Percentiles rank a stretch among this genome's conserved stretches.
phyloP scores from a whole-genome alignment of 2,797 vertebrate genomes.

The Thamnophis elegans region DNA sequence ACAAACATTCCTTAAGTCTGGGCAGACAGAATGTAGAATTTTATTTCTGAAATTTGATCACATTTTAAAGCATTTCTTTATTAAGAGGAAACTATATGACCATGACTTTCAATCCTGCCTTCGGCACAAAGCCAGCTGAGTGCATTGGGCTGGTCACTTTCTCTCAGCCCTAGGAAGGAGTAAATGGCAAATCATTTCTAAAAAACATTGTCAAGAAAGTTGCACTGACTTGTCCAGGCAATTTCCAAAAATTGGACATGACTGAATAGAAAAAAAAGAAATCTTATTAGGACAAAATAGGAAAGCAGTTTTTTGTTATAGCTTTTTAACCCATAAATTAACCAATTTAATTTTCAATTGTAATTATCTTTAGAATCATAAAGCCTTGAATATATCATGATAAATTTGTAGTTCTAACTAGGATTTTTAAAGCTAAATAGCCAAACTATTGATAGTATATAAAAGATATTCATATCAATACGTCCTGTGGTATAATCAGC shows the following conservation, averaged over 20 bases:
- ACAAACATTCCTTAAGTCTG: neutral
- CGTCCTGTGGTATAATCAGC: neutral
- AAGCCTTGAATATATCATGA: neutral
- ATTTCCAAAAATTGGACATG: neutral
- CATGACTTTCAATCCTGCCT: neutral
- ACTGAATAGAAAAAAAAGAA: neutral
- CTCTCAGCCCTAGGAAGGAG: neutral
- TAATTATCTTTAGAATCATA: neutral
- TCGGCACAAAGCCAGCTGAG: neutral
- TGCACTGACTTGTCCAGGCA: neutral
- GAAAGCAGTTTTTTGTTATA: neutral
- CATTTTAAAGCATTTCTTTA: neutral
- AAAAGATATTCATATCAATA: neutral
- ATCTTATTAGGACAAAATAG: neutral
- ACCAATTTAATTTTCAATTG: neutral
- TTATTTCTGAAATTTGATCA: neutral
- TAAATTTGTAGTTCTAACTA: neutral
- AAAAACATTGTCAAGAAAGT: neutral
- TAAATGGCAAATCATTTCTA: neutral
- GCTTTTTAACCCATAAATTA: neutral
- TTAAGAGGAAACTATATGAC: neutral
- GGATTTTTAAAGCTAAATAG: neutral
- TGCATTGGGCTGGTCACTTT: neutral
- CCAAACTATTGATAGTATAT: neutral
- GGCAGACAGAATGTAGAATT: neutral